Evolutionary conservation across 2,888 invertebrate species (phyloP), one percentile per base, ranked within the genome.

Genomic region (Silvanus unidentatus): DNA sequence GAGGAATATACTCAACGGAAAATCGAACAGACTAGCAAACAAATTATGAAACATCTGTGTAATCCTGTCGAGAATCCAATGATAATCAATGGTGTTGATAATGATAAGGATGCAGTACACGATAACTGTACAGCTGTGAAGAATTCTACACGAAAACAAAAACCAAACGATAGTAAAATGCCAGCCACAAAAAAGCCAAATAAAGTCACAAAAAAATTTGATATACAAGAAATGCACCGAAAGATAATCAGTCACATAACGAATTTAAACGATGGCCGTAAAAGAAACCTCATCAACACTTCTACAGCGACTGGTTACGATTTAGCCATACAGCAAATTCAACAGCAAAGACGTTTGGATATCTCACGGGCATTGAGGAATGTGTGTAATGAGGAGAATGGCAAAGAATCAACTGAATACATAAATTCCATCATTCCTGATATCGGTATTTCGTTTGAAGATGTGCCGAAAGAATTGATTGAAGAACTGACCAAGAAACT

Each of bases 381-480:
- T 50, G 65, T 70, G 57, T 64, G 47, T 51, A 14, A 32, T 46
- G 47, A 56, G 51, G 43, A 47, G 27, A 39, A 59, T 32, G 53
- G 46, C 16, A 47, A 52, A 12, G 58, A 63, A 43, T 58, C 54
- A 41, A 61, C 53, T 35, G 58, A 67, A 43, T 53, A 61, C 40
- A 64, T 68, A 36, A 65, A 68, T 54, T 58, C 66, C 0, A 68
- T 71, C 32, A 68, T 69, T 41, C 69, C 71, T 8, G 70, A 71
- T 54, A 63, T 70, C 44, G 68, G 65, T 13, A 65, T 71, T 36
- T 63, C 67, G 57, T 58, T 71, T 43, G 66, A 70, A 50, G 64
- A 67, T 43, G 49, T 71, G 37, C 70, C 71, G 6, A 48, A 52
- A 32, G 64, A 68, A 51, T 48, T 69, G 12, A 68, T 70, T 39